Percentiles rank a stretch among this genome's conserved stretches.
Conservation (phyloP, 2,888 invertebrate species). For the Itoplectis maculator region DNA sequence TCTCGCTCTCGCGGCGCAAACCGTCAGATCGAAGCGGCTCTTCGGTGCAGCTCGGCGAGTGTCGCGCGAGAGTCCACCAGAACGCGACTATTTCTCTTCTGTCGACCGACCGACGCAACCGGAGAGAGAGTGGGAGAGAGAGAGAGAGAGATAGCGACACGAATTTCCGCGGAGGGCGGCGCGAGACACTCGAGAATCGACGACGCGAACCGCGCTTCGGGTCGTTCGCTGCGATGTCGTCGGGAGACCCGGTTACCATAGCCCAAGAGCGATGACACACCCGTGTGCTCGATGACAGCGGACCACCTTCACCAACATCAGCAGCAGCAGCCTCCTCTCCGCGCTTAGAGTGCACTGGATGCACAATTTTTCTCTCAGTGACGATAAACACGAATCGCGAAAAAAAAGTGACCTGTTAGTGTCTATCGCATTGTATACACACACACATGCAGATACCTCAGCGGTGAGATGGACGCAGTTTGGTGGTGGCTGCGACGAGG, state of each 20-base stretch:
- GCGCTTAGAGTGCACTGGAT: conserved; percentile 16
- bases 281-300: conserved; percentile 69
- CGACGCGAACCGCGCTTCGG: neutral
- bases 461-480: conserved; percentile 33
- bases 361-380: neutral
- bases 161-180: neutral
- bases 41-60: conserved; percentile 1
- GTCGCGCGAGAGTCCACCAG: neutral
- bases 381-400: neutral
- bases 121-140: no score
- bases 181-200: neutral
- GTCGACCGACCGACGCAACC: neutral
- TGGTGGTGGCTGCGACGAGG: conserved; percentile 42
- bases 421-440: conserved; percentile 19
- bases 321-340: conserved; percentile 11
- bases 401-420: conserved; percentile 21
- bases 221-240: conserved; percentile 54
- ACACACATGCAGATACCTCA: neutral
- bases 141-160: no score
- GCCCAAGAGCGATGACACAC: conserved; percentile 74
- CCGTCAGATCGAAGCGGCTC: conserved; percentile 13
- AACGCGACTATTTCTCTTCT: neutral
- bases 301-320: neutral
- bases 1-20: conserved; percentile 6
- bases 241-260: conserved; percentile 57